Evolutionary conservation across 2,888 invertebrate species (phyloP), one percentile per base, ranked within the genome.

Genomic region (Lacanobia oleracea): DNA sequence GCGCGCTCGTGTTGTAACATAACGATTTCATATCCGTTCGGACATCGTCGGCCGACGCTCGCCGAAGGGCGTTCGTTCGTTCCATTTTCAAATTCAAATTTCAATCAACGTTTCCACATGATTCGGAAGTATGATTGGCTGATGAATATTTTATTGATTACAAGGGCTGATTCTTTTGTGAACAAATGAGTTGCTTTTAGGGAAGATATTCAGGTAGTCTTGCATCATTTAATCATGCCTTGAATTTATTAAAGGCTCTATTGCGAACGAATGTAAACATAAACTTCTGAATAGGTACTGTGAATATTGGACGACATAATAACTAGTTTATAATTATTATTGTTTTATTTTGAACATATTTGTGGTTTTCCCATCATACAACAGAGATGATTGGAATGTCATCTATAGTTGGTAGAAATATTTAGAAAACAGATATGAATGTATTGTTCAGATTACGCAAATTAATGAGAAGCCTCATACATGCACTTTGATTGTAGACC

Each of bases 21-120:
- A 80, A 75, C 75, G 83, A 84, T 85, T 85, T 84, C 79, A 85
- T 77, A 85, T 83, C 79, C 83, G 83, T 62, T 80, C 77, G 71
- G 81, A 72, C 67, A 66, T 18, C 54, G 61, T 65, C 74, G 51
- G 57, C 62, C 69, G 60, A 67, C 72, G 45, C 53, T 76, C 67
- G 60, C 37, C 66, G 80, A 74, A 72, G 82, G 77, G 66, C 77
- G 57, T 62, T 54, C 69, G 67, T 60, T 57, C 72, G 59, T 73
- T 73, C 70, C 77, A 79, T 81, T 79, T 83, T 79, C 45, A 81
- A 85, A 84, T 85, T 85, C 50, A 75, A 80, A 75, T 83, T 77
- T 77, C 62, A 74, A 84, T 71, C 60, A 75, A 70, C 60, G 61
- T 67, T 76, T 69, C 69, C 51, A 76, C 67, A 71, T 67, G 68